Percentiles rank a stretch among this genome's conserved stretches.
phyloP scores from a whole-genome alignment of 2,113 vertebrate genomes.

The Delphinapterus leucas region DNA sequence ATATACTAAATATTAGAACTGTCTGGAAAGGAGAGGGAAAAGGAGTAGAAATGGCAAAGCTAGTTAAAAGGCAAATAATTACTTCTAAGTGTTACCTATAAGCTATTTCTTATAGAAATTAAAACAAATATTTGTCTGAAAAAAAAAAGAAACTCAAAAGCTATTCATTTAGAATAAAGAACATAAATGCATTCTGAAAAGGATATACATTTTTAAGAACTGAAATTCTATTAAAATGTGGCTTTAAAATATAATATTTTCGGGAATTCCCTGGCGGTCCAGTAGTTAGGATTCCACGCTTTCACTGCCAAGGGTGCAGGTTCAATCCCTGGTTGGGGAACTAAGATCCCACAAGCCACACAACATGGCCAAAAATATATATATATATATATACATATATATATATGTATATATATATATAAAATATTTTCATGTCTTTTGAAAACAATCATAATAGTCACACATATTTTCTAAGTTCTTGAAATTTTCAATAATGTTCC shows the following conservation, averaged over 20 bases:
- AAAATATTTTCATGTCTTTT: not conserved
- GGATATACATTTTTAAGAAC: not conserved
- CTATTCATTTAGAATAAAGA: not conserved
- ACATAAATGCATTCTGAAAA: not conserved
- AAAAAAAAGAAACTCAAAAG: not conserved
- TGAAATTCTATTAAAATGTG: not conserved
- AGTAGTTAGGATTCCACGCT: not conserved
- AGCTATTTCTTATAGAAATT: not conserved
- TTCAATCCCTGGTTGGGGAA: not conserved
- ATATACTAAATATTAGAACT: not conserved
- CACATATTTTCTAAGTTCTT: not conserved
- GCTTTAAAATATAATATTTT: not conserved
- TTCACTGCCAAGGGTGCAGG: not conserved
- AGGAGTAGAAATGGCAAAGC: not conserved
- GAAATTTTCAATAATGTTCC: not conserved
- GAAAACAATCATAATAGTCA: not conserved
- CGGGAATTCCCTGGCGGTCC: not conserved
- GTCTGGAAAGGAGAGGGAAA: not conserved
- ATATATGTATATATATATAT: not conserved
- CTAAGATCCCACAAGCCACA: not conserved
- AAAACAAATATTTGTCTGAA: not conserved
- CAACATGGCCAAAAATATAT: not conserved
- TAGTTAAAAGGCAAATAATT: not conserved
- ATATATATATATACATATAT: not conserved
- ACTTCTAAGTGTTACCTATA: not conserved